Conservation (phyloP, 2,888 invertebrate species). For the Synanthedon formicaeformis region DNA sequence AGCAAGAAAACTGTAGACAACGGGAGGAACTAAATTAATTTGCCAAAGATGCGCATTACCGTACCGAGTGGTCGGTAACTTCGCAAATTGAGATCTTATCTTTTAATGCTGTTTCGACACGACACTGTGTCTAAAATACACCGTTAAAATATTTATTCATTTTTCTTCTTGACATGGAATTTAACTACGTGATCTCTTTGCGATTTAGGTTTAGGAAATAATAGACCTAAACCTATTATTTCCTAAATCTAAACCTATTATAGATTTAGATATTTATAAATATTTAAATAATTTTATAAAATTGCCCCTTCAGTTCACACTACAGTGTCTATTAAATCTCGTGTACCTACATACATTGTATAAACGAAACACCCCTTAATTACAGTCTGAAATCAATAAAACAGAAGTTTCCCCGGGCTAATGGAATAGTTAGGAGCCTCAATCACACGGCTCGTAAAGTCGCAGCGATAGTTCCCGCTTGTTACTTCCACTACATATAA, state of each 20-base stretch:
- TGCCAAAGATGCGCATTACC: slow-evolving; percentile 18
- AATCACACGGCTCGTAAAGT: slow-evolving; percentile 47
- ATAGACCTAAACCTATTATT: too few relatives aligned
- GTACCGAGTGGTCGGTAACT: slow-evolving; percentile 20
- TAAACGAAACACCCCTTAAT: neutral
- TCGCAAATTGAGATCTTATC: slow-evolving; percentile 58
- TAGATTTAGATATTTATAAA: too few relatives aligned
- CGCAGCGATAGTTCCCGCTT: slow-evolving; percentile 27
- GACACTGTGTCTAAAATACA: slow-evolving; percentile 2
- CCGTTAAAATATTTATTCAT: too few relatives aligned
- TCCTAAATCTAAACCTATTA: too few relatives aligned
- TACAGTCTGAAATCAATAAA: slow-evolving; percentile 17
- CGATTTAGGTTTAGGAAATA: too few relatives aligned
- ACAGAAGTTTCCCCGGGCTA: slow-evolving; percentile 13
- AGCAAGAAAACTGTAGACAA: slow-evolving; percentile 10
- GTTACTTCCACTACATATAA: slow-evolving; percentile 69
- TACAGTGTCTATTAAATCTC: too few relatives aligned
- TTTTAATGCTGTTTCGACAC: slow-evolving; percentile 36
- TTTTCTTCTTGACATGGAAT: too few relatives aligned
- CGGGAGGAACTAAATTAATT: slow-evolving; percentile 39
- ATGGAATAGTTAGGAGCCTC: slow-evolving; percentile 26
- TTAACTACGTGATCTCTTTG: too few relatives aligned
- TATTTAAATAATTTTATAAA: too few relatives aligned
- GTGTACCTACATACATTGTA: neutral
- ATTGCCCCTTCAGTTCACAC: too few relatives aligned